phyloP scores from a whole-genome alignment of 64 coral and sea anemone species.

The Pocillopora damicornis region DNA sequence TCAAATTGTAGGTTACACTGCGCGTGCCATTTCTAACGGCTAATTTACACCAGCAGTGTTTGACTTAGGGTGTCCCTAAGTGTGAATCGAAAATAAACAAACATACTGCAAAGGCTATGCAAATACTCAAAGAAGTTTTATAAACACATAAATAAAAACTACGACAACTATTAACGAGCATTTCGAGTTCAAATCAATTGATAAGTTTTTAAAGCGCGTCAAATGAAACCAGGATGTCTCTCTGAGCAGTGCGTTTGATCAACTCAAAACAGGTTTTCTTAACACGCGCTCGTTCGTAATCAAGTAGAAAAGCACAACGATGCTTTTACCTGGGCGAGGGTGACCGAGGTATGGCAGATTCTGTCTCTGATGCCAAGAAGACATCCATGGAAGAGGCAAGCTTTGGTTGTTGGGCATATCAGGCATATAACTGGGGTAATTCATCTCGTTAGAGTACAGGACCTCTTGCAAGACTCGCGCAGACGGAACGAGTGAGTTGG shows the following conservation, averaged over 20 bases:
- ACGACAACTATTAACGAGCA: slow-evolving; percentile 47
- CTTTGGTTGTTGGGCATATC: slow-evolving; percentile 42
- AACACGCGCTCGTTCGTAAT: neutral
- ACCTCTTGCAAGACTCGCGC: slow-evolving; percentile 56
- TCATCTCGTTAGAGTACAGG: slow-evolving; percentile 58
- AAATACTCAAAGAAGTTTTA: slow-evolving; percentile 46
- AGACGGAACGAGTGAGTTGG: slow-evolving; percentile 15
- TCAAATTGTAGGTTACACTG: neutral
- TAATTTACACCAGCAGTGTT: slow-evolving; percentile 15
- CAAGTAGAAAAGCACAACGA: neutral
- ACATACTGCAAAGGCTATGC: slow-evolving; percentile 9
- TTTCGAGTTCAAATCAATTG: slow-evolving; percentile 44
- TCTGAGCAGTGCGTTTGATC: neutral
- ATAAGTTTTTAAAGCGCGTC: slow-evolving; percentile 40
- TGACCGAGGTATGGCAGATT: slow-evolving; percentile 52
- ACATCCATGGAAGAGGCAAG: slow-evolving; percentile 41
- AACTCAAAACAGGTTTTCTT: slow-evolving; percentile 39
- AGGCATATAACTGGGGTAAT: slow-evolving; percentile 47
- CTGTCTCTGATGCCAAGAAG: slow-evolving; percentile 47
- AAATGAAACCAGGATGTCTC: slow-evolving; percentile 34
- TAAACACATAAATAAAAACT: slow-evolving; percentile 31
- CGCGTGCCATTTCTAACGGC: slow-evolving; percentile 26
- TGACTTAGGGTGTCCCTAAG: neutral
- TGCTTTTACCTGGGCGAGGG: slow-evolving; percentile 61
- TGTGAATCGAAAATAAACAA: slow-evolving; percentile 4